phyloP scores from a whole-genome alignment of 2,797 vertebrate species.

The Momotus momota region DNA sequence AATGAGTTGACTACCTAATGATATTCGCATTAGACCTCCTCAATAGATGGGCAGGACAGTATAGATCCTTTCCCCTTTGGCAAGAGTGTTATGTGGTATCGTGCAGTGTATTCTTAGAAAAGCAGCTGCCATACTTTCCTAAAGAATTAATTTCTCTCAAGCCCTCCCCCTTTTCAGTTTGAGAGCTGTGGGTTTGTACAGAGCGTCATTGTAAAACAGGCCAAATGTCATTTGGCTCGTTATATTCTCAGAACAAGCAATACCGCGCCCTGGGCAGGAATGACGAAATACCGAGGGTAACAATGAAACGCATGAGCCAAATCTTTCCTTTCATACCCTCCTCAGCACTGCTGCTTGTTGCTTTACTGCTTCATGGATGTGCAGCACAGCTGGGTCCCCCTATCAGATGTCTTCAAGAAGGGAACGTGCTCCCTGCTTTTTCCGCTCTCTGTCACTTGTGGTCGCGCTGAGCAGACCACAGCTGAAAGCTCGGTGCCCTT shows the following conservation, averaged over 20 bases:
- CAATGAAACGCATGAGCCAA: background rate
- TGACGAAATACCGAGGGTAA: background rate
- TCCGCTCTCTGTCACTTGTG: accelerated
- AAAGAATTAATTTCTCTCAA: slow-evolving; percentile 51
- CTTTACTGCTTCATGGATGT: background rate
- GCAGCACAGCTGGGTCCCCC: background rate
- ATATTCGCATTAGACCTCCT: background rate
- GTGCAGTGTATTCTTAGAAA: slow-evolving; percentile 52
- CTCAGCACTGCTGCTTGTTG: background rate
- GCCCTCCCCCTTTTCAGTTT: slow-evolving; percentile 24
- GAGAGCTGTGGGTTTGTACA: slow-evolving; percentile 26
- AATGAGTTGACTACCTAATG: background rate
- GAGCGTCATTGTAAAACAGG: background rate
- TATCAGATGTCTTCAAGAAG: background rate
- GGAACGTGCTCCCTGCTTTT: background rate
- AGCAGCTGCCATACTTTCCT: slow-evolving; percentile 31
- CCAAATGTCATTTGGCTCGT: slow-evolving; percentile 48
- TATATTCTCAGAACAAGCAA: slow-evolving; percentile 44
- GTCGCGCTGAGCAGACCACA: background rate
- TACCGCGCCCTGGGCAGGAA: background rate
- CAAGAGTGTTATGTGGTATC: background rate
- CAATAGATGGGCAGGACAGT: background rate
- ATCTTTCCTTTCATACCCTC: background rate
- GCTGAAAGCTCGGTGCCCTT: background rate
- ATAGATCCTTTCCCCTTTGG: background rate